Evolutionary conservation across 1,140 invertebrate species (phyloP).

Genomic region (Zophobas morio): DNA sequence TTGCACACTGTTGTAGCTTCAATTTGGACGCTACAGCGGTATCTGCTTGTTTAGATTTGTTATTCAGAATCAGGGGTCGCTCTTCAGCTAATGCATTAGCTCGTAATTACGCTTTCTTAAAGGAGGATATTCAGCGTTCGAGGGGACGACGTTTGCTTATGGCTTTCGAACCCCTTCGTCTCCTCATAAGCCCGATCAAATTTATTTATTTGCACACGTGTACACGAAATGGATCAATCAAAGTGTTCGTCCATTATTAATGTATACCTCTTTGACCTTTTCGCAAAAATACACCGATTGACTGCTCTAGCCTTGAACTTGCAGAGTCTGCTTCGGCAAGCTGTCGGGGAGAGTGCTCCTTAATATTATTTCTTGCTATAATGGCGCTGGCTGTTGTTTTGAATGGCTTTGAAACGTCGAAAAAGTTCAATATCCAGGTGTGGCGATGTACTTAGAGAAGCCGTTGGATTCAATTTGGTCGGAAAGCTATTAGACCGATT

Average conservation of each 20-base stretch:
- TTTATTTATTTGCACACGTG: too few species aligned
- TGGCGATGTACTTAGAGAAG: background rate
- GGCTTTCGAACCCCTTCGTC: too few species aligned
- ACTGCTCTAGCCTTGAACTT: too few species aligned
- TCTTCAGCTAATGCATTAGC: constrained; percentile 10
- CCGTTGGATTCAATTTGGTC: constrained; percentile 1
- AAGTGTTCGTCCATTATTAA: too few species aligned
- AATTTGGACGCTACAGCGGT: background rate
- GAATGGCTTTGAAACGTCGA: background rate
- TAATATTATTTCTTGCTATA: constrained; percentile 1
- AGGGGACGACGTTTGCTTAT: too few species aligned
- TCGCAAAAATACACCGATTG: too few species aligned
- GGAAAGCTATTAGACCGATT: background rate
- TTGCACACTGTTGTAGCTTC: background rate
- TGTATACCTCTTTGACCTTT: too few species aligned
- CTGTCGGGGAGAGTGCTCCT: background rate
- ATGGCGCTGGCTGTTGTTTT: background rate
- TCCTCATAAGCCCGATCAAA: too few species aligned
- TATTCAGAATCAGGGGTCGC: background rate
- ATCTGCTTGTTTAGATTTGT: constrained; percentile 39
- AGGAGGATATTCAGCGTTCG: too few species aligned
- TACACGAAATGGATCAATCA: too few species aligned
- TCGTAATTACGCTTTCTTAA: background rate
- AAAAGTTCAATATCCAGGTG: background rate
- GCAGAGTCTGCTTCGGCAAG: too few species aligned